Evolutionary conservation across 2,113 vertebrate species (phyloP), one percentile per base, ranked within the genome.

Genomic region (Eublepharis macularius): DNA sequence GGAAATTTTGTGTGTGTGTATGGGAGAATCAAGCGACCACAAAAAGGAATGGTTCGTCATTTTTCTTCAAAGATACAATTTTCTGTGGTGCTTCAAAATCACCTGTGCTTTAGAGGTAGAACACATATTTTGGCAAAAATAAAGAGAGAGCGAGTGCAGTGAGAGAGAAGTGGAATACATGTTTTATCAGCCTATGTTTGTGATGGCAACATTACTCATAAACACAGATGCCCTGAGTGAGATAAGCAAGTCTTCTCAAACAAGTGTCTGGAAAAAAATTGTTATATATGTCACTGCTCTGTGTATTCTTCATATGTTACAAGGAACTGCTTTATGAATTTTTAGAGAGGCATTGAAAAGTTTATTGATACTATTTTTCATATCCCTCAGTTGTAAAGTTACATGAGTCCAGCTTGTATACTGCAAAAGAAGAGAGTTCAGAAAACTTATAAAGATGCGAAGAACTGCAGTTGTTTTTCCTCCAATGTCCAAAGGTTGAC

Each of bases 141-240:
- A 79, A 11, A 39, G 32, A 72, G 39, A 45, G 54, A 73, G 21
- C 1, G 9, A 73, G 47, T 49, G 51, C 84, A 80, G 68, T 2
- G 16, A 63, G 24, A 32, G n/a, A 49, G 32, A 86, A 41, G 34
- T 45, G 41, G 43, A 65, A 32, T 54, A 49, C 69, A 80, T 73
- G 69, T 72, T 79, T 80, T 86, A 84, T 84, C 75, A 77, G 65
- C 65, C 77, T 84, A 54, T 49, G 51, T 80, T 73, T 65, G 21
- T 80, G 68, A 65, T 65, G 41, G 77, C 41, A 60, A 72, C 84
- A 74, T 86, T 80, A 86, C 41, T 86, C 76, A 80, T 74, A 79
- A 80, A 34, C 54, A 80, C 26, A 86, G 68, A 73, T 10, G n/a
- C 68, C 68, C 49, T 60, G 68, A 85, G 16, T 86, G 84, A 86